These are phyloP conservation scores for Thyatira batis DNA, from an alignment of 2,888 invertebrate genomes.

Conservation along the genomic window DNA sequence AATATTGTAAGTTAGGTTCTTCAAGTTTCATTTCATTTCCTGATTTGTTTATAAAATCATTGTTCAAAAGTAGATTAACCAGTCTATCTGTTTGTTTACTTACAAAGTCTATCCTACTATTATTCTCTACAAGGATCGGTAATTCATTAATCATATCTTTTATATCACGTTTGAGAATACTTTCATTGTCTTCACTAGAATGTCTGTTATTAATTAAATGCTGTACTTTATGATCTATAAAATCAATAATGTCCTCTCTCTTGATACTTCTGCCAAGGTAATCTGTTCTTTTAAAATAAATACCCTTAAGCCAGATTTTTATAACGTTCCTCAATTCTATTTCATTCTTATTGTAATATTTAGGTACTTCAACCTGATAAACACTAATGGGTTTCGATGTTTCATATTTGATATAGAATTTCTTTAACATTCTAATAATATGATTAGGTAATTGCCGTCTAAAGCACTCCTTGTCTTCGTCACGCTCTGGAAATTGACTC, in stretches of 20 bases:
- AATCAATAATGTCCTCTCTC: constrained; percentile 18
- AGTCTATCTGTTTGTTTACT: constrained; percentile 2
- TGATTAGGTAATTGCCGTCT: constrained; percentile 26
- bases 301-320: constrained; percentile 17
- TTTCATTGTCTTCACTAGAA: constrained; percentile 19
- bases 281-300: constrained; percentile 22
- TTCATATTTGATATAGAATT: constrained; percentile 6
- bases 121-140: not conserved
- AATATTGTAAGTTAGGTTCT: constrained; percentile 13
- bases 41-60: constrained; percentile 10
- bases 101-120: not conserved
- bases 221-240: constrained; percentile 20
- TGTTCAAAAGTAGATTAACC: constrained; percentile 17
- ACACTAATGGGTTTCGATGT: not conserved
- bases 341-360: constrained; percentile 16
- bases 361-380: constrained; percentile 10
- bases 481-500: constrained; percentile 17
- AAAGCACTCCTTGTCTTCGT: constrained; percentile 21
- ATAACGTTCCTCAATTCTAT: constrained; percentile 8
- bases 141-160: not conserved
- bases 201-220: constrained; percentile 19
- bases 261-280: constrained; percentile 14
- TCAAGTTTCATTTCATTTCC: not conserved
- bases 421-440: constrained; percentile 24
- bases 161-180: constrained; percentile 10